Base-by-base conservation (phyloP, 1,140 invertebrate genomes). In the Eriocheir sinensis region DNA sequence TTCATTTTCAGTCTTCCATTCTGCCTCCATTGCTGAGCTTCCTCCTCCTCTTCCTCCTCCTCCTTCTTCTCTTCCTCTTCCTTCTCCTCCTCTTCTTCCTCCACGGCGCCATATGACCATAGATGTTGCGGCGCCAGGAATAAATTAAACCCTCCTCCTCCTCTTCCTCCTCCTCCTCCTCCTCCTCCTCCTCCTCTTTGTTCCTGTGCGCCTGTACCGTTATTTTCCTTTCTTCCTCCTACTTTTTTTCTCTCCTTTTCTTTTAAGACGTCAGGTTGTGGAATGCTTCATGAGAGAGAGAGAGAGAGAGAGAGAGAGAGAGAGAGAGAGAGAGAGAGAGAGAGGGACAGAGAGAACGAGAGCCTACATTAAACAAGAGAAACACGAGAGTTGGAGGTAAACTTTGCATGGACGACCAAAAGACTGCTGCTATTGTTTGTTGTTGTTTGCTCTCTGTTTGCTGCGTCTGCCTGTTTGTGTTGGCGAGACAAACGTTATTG, bases 41-140 rank as follows among this genome's bases (percentile, higher is more conserved):
- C 60, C 60, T n/a, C 60, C 60, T n/a, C 60, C 60, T n/a, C 60
- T n/a, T n/a, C 85, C 85, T 44, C 85, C 85, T 40, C 41, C 85
- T 44, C 85, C 85, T 86, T 32, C 85, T 44, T n/a, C 85, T 44
- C 41, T 6, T 27, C n/a, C 85, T 44, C 32, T 30, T 36, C 60
- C 60, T 79, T n/a, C 60, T 79, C 60, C 60, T n/a, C n/a, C 60
- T n/a, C n/a, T n/a, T n/a, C n/a, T n/a, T n/a, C 60, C n/a, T n/a
- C 60, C n/a, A n/a, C n/a, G n/a, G n/a, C n/a, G n/a, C n/a, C n/a
- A n/a, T n/a, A n/a, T n/a, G n/a, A n/a, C n/a, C n/a, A n/a, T n/a
- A n/a, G n/a, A n/a, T n/a, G n/a, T n/a, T n/a, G n/a, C n/a, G n/a
- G n/a, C n/a, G n/a, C n/a, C n/a, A n/a, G n/a, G n/a, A n/a, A n/a